phyloP scores from a whole-genome alignment of 2,113 vertebrate species.

The Dromaius novaehollandiae region DNA sequence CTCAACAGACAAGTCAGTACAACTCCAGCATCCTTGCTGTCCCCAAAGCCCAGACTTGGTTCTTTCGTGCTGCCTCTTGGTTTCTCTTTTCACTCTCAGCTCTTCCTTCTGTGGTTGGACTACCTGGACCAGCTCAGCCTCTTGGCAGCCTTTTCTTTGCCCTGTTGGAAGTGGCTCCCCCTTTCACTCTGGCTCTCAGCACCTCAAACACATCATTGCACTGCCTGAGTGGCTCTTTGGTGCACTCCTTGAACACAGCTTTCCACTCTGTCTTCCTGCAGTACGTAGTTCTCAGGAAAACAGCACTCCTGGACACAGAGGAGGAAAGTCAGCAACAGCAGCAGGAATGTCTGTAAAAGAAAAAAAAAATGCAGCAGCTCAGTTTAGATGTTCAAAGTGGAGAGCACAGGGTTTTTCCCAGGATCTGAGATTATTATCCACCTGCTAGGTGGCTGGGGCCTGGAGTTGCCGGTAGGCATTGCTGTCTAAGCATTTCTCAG shows the following conservation, averaged over 20 bases:
- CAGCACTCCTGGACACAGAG: not conserved
- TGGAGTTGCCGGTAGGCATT: not conserved
- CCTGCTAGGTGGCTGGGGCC: not conserved
- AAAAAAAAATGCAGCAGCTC: not conserved
- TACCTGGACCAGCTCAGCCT: not conserved
- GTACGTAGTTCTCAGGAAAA: not conserved
- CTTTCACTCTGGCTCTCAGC: not conserved
- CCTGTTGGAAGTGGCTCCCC: not conserved
- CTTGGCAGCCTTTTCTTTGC: not conserved
- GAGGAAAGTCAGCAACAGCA: constrained; percentile 16
- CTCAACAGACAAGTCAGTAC: not conserved
- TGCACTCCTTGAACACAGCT: not conserved
- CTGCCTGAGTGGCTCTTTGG: not conserved
- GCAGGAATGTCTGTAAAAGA: not conserved
- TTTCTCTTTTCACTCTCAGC: not conserved
- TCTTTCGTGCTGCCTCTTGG: not conserved
- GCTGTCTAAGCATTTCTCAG: not conserved
- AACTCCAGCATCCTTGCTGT: not conserved
- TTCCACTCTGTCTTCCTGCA: not conserved
- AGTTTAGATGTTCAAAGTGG: not conserved
- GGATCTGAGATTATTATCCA: not conserved
- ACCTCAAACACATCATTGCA: not conserved
- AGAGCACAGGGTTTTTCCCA: not conserved
- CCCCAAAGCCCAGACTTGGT: not conserved
- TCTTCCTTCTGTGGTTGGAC: not conserved